These are phyloP conservation scores for Rhadinocentrus ornatus DNA, from an alignment of 2,797 vertebrate genomes.

Conservation along the genomic window DNA sequence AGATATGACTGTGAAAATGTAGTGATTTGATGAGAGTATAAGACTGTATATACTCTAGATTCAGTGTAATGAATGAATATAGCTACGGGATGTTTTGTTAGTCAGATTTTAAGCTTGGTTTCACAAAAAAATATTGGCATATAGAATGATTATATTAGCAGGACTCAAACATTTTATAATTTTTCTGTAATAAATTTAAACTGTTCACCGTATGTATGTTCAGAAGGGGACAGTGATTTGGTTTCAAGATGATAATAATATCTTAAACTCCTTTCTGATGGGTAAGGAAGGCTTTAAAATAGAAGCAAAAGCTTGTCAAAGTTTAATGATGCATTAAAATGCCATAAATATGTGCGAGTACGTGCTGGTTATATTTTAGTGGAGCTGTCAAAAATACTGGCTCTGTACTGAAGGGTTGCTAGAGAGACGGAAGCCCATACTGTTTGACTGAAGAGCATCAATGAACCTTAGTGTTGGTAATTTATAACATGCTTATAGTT, in stretches of 20 bases:
- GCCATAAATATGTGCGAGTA: slow-evolving; percentile 44
- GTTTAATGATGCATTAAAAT: slow-evolving; percentile 50
- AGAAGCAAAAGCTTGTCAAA: slow-evolving; percentile 24
- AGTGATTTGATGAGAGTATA: too few relatives aligned
- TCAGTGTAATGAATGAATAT: too few relatives aligned
- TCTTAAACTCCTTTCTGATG: slow-evolving; percentile 22
- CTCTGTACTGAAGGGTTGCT: slow-evolving; percentile 57
- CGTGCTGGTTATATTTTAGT: slow-evolving; percentile 53
- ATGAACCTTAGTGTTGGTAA: slow-evolving; percentile 44
- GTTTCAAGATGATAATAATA: not conserved
- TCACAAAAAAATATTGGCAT: too few relatives aligned
- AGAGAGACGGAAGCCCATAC: slow-evolving; percentile 44
- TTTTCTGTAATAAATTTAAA: not conserved
- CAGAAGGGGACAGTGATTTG: slow-evolving; percentile 7
- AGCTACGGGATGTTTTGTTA: too few relatives aligned
- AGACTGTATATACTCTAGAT: too few relatives aligned
- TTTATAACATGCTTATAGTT: slow-evolving; percentile 18
- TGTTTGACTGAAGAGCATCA: slow-evolving; percentile 27
- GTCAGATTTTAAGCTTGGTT: too few relatives aligned
- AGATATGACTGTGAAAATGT: too few relatives aligned
- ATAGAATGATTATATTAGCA: too few relatives aligned
- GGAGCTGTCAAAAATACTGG: slow-evolving; percentile 65
- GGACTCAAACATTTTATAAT: not conserved
- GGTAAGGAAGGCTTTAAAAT: slow-evolving; percentile 12
- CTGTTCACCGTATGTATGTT: not conserved